Base-by-base conservation (phyloP, 2,113 vertebrate genomes). In the Passer montanus region DNA sequence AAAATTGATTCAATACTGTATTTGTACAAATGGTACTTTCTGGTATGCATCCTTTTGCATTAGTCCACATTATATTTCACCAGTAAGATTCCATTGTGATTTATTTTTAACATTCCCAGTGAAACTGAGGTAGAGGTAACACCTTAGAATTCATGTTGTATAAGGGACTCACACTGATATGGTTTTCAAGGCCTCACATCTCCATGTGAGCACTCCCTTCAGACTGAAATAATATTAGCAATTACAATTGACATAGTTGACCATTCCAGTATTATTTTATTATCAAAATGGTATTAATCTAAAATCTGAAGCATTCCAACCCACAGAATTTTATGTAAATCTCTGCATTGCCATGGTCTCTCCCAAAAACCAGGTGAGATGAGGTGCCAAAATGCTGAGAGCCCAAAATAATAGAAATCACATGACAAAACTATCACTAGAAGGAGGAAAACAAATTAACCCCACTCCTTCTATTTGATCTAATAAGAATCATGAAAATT, bases 1-100 rank as follows among this genome's bases (percentile, higher is more conserved):
- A 93, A 92, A 95, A 96, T 58, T 88, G 55, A 96, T 92, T 94
- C 62, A 89, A 44, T 53, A 56, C 27, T 28, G 23, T 63, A 55
- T 11, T 43, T 81, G 75, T 73, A 96, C 49, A 93, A 97, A 95
- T 59, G 28, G 44, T 72, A 52, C 53, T 76, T 95, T 68, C 7
- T 37, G 47, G 37, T 24, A 31, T 30, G 16, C 37, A 35, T 64
- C 74, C 37, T 77, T 91, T 79, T 91, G 62, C 68, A 9, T 39
- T 89, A 91, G 43, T 52, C 37, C 17, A 30, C 21, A 7, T 37
- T 87, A 67, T 21, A 88, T 52, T 74, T 88, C 19, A 12, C 22
- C 18, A 5, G 8, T 14, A 73, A 50, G 14, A 24, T 24, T 56
- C 41, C 16, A 23, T 5, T 59, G 37, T 24, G 41, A 0, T 6